Percentiles rank a stretch among this genome's conserved stretches.
phyloP scores from a whole-genome alignment of 2,113 vertebrate species.

The Istiophorus platypterus region DNA sequence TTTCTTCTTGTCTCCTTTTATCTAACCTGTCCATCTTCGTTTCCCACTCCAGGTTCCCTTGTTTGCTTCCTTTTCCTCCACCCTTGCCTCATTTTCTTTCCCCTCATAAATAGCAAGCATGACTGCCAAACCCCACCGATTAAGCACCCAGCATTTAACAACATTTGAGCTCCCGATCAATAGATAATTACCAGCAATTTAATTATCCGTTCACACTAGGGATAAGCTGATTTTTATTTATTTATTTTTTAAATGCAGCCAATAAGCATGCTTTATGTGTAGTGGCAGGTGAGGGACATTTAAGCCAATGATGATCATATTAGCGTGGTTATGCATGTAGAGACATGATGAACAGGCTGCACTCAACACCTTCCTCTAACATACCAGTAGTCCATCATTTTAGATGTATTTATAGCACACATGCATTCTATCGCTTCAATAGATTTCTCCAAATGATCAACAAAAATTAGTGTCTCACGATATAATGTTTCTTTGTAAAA shows the following conservation, averaged over 20 bases:
- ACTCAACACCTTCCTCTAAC: not conserved
- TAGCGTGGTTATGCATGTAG: slow-evolving; percentile 48
- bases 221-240: slow-evolving; percentile 27
- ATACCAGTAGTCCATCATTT: slow-evolving; percentile 25
- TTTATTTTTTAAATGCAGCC: slow-evolving; percentile 12
- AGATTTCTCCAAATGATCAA: slow-evolving; percentile 8
- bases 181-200: slow-evolving; percentile 66
- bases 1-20: not conserved
- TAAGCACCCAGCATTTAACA: slow-evolving; percentile 52
- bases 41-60: not conserved
- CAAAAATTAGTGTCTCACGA: not conserved
- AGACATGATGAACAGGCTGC: slow-evolving; percentile 26
- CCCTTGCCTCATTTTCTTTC: not conserved
- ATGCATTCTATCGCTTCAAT: slow-evolving; percentile 8
- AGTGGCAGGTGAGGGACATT: slow-evolving; percentile 38
- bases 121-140: slow-evolving; percentile 34
- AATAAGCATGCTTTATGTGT: slow-evolving; percentile 36
- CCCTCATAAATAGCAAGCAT: slow-evolving; percentile 8
- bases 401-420: slow-evolving; percentile 22
- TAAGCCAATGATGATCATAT: slow-evolving; percentile 57
- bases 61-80: not conserved
- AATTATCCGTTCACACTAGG: slow-evolving; percentile 56
- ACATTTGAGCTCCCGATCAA: slow-evolving; percentile 64
- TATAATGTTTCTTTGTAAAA: not conserved
- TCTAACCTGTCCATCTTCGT: not conserved